Percentiles rank a stretch among this genome's conserved stretches.
Evolutionary conservation across 2,888 invertebrate species (phyloP).

Genomic region (Agrypnus murinus): DNA sequence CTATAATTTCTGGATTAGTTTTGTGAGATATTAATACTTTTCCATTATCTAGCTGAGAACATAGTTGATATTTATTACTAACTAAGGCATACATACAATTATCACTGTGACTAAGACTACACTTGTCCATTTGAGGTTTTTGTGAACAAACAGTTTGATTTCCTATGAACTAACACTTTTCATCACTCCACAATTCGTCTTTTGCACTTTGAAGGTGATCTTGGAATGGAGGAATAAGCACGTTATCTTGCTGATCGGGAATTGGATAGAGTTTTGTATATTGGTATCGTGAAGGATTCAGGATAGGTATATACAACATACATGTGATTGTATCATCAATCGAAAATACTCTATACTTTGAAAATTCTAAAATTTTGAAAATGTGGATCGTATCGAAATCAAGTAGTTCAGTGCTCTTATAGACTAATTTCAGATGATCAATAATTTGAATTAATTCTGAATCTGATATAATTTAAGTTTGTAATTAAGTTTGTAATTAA

Average conservation of each 20-base stretch:
- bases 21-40: too few relatives aligned
- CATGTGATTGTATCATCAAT: conserved; percentile 38
- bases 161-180: conserved; percentile 32
- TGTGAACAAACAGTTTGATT: conserved; percentile 24
- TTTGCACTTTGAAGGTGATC: conserved; percentile 28
- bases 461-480: conserved; percentile 47
- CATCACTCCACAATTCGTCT: conserved; percentile 43
- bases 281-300: conserved; percentile 27
- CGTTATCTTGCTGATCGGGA: conserved; percentile 32
- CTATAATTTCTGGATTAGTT: too few relatives aligned
- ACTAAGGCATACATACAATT: not conserved
- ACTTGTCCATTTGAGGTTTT: conserved; percentile 1
- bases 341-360: conserved; percentile 38
- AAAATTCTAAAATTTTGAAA: conserved; percentile 44
- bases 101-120: not conserved
- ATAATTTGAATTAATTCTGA: conserved; percentile 45
- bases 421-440: conserved; percentile 43
- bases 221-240: conserved; percentile 41
- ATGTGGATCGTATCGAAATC: conserved; percentile 40
- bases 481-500: too few relatives aligned
- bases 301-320: conserved; percentile 31
- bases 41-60: conserved; percentile 18
- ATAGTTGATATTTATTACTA: conserved; percentile 3
- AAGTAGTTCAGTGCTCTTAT: conserved; percentile 45
- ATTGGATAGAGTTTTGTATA: conserved; percentile 45